These are phyloP conservation scores for Vanacampus margaritifer DNA, from an alignment of 2,113 vertebrate species.

Conservation along the genomic window DNA sequence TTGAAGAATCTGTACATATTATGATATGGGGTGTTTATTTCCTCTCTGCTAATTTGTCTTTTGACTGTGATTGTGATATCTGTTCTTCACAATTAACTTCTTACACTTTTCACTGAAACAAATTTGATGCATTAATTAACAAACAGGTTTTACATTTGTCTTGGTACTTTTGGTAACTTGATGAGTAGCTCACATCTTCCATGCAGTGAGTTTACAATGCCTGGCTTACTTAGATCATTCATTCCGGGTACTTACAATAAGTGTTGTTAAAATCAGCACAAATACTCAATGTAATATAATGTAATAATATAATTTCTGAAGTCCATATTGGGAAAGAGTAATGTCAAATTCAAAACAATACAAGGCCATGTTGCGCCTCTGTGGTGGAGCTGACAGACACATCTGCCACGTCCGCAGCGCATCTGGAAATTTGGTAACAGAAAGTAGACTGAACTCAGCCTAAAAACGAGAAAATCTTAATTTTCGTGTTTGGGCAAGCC, in stretches of 20 bases:
- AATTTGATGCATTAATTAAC: constrained; percentile 1
- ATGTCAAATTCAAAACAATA: neutral
- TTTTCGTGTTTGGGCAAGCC: no score
- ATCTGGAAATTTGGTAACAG: no score
- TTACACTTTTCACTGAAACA: constrained; percentile 15
- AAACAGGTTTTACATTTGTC: constrained; percentile 25
- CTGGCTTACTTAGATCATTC: constrained; percentile 34
- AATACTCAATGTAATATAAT: no score
- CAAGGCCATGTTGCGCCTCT: no score
- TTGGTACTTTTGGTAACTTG: constrained; percentile 20
- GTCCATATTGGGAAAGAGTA: constrained; percentile 21
- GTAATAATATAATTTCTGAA: no score
- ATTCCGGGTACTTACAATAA: constrained; percentile 32
- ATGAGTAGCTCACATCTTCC: constrained; percentile 36
- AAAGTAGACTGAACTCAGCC: no score
- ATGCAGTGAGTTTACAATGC: neutral
- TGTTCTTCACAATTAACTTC: constrained; percentile 27
- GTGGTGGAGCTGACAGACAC: no score
- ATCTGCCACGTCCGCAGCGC: no score
- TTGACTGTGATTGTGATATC: constrained; percentile 31
- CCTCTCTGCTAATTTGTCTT: constrained; percentile 38
- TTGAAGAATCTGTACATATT: constrained; percentile 70
- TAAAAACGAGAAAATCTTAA: no score
- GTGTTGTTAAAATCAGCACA: constrained; percentile 34
- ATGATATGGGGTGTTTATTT: constrained; percentile 51